Percentiles rank a stretch among this genome's conserved stretches.
Evolutionary conservation across 1,140 invertebrate species (phyloP).

Genomic region (Melipona quadrifasciata): DNA sequence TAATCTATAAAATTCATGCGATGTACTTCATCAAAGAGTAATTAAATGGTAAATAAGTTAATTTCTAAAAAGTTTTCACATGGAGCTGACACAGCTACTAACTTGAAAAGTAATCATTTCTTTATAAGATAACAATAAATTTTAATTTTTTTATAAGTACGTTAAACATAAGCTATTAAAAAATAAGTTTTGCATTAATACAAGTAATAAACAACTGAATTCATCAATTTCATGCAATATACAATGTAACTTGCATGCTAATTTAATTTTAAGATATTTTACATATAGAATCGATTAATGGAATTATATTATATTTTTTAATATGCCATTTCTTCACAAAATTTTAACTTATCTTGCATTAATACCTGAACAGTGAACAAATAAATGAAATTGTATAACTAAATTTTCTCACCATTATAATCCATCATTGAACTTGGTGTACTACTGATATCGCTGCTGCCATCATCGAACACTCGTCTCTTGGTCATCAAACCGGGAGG

Average conservation of each 20-base stretch:
- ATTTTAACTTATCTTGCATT: too few relatives aligned
- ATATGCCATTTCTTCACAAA: too few relatives aligned
- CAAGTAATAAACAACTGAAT: background rate
- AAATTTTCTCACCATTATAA: slow-evolving; percentile 86
- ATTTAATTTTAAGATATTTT: too few relatives aligned
- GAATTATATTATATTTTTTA: too few relatives aligned
- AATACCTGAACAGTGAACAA: too few relatives aligned
- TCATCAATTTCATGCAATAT: too few relatives aligned
- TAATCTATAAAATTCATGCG: background rate
- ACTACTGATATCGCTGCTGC: slow-evolving; percentile 92
- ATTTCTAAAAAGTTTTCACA: background rate
- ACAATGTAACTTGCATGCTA: too few relatives aligned
- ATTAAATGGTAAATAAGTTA: background rate
- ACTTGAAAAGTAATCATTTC: background rate
- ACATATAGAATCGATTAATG: too few relatives aligned
- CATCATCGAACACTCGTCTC: slow-evolving; percentile 90
- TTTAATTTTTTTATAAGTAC: background rate
- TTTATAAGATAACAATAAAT: background rate
- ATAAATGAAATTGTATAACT: background rate
- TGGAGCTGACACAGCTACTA: background rate
- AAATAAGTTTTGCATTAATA: background rate
- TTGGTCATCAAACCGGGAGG: slow-evolving; percentile 91
- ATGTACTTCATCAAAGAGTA: background rate
- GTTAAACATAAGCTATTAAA: too few relatives aligned
- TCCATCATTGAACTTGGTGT: slow-evolving; percentile 92